These are phyloP conservation scores for Drosophila tristis DNA, from an alignment of 1,140 invertebrate species.

Conservation along the genomic window DNA sequence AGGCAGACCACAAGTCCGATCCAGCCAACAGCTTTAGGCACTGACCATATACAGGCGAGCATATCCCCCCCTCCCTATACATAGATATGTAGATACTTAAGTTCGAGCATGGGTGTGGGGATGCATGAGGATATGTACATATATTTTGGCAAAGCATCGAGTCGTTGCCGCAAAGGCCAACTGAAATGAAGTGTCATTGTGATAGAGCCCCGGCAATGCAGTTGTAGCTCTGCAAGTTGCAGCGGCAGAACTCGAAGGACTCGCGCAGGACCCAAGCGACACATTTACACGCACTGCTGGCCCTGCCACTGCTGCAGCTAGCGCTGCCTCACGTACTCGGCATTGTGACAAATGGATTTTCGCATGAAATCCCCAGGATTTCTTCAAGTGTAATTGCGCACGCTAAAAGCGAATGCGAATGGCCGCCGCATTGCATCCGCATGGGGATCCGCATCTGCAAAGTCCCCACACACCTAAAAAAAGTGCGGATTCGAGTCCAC, in stretches of 20 bases:
- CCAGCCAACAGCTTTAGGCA: constrained; percentile 47
- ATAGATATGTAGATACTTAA: no score
- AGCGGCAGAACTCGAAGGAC: constrained; percentile 47
- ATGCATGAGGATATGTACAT: constrained; percentile 14
- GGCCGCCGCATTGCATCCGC: constrained; percentile 39
- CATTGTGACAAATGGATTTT: constrained; percentile 83
- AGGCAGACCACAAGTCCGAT: constrained; percentile 18
- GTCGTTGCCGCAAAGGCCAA: constrained; percentile 70
- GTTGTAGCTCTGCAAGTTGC: constrained; percentile 38
- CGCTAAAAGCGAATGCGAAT: constrained; percentile 76
- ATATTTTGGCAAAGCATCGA: constrained; percentile 58
- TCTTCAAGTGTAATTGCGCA: constrained; percentile 81
- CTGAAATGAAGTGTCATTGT: constrained; percentile 81
- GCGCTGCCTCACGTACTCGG: constrained; percentile 71
- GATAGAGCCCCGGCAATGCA: constrained; percentile 71
- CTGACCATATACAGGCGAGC: constrained; percentile 35
- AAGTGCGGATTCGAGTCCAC: constrained; percentile 27
- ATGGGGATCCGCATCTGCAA: constrained; percentile 9
- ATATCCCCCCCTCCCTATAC: neutral
- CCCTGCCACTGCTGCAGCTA: constrained; percentile 30
- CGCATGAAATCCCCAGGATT: constrained; percentile 78
- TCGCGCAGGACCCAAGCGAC: constrained; percentile 59
- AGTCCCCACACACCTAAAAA: constrained; percentile 6
- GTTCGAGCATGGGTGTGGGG: no score
- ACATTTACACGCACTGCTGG: constrained; percentile 75